Evolutionary conservation across 2,113 vertebrate species (phyloP), one percentile per base, ranked within the genome.

Genomic region (Zosterops hypoxanthus): DNA sequence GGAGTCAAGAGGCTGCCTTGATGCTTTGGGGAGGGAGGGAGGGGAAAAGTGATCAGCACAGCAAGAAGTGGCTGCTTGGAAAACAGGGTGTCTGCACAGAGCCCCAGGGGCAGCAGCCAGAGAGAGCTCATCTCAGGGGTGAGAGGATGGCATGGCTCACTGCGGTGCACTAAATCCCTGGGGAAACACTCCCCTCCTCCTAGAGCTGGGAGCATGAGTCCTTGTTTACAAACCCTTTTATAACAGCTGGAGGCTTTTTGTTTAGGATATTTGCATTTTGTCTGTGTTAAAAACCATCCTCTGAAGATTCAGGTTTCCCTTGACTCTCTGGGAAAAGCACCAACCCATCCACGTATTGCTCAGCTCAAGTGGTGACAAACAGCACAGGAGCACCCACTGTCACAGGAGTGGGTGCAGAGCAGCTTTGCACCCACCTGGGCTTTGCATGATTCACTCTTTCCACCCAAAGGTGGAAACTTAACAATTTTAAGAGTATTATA

Each of bases 321-420:
- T 14, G 47, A 14, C 71, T 70, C 42, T 73, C 34, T 77, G 64
- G 49, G 41, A 44, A 68, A 33, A 82, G 12, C 33, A 10, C 1
- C 1, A 22, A 33, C 10, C 12, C 25, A 6, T 33, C 33, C 47
- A 5, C 0, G 0, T 2, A 2, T 18, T 61, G 71, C 53, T 92
- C 28, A 33, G 63, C 53, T 24, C 44, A 10, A 1, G 25, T 4
- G 64, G 50, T 83, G 64, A 29, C 44, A 64, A 72, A 53, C 8
- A 63, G 57, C 59, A 2, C 41, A 6, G 9, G 20, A 33, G 33
- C 19, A 49, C 34, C 33, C 59, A 5, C 6, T 33, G 56, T 28
- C 79, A 14, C 31, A 25, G 42, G 42, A 86, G 8, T 8, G 57
- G 50, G 42, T 42, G 41, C 73, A 56, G 23, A 57, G 55, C 56